Conservation (phyloP, 2,888 invertebrate genomes). For the Philereme vetulata region DNA sequence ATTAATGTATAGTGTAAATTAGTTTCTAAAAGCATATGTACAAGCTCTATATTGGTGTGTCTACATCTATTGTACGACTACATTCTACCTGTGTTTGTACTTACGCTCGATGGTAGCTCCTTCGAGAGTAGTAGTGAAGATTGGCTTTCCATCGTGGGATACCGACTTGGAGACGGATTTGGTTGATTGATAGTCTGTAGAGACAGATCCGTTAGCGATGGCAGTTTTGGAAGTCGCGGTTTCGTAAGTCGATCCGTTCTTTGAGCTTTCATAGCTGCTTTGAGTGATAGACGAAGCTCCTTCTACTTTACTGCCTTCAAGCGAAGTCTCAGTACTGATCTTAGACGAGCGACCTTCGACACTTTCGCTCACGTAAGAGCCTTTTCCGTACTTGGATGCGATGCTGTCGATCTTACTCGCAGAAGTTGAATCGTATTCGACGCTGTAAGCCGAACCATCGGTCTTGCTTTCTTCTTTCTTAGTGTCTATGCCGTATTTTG, state of each 20-base stretch:
- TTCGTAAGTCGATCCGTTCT: constrained; percentile 60
- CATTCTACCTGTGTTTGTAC: constrained; percentile 63
- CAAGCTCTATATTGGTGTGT: constrained; percentile 77
- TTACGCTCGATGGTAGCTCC: constrained; percentile 92
- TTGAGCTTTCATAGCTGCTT: constrained; percentile 58
- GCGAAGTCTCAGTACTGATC: constrained; percentile 52
- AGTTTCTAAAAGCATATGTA: constrained; percentile 78
- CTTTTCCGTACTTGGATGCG: constrained; percentile 49
- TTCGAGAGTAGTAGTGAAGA: constrained; percentile 89
- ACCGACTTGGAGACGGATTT: constrained; percentile 59
- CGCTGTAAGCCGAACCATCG: constrained; percentile 45
- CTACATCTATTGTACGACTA: constrained; percentile 47
- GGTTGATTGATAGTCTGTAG: constrained; percentile 53
- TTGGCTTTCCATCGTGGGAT: constrained; percentile 85
- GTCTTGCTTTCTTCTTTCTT: constrained; percentile 56
- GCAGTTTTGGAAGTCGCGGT: constrained; percentile 64
- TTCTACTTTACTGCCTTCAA: constrained; percentile 58
- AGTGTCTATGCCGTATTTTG: constrained; percentile 67
- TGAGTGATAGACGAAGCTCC: constrained; percentile 59
- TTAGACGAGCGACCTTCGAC: constrained; percentile 50
- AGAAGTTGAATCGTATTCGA: constrained; percentile 38
- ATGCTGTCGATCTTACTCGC: constrained; percentile 52
- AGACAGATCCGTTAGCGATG: constrained; percentile 65
- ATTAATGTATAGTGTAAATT: constrained; percentile 74
- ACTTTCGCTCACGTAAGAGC: constrained; percentile 40